Evolutionary conservation across 2,797 vertebrate genomes (phyloP).

Genomic region (Sylvia borin): DNA sequence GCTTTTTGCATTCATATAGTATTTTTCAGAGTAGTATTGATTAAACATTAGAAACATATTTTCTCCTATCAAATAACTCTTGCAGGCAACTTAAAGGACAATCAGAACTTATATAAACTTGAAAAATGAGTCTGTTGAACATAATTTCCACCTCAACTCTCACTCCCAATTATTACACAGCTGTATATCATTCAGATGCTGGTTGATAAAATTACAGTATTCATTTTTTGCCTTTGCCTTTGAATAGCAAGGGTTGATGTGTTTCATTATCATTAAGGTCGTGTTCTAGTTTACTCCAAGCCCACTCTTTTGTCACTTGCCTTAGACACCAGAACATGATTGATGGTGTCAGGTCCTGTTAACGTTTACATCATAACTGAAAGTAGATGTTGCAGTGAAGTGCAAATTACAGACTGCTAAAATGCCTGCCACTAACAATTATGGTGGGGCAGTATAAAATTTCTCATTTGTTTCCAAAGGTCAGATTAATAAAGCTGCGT

Average conservation of each 20-base stretch:
- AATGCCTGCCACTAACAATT: conserved; percentile 81
- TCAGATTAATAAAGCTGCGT: conserved; percentile 84
- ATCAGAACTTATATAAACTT: not conserved
- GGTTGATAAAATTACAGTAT: conserved; percentile 3
- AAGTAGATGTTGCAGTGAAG: conserved; percentile 58
- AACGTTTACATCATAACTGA: conserved; percentile 62
- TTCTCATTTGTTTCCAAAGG: conserved; percentile 81
- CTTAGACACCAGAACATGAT: not conserved
- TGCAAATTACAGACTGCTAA: conserved; percentile 75
- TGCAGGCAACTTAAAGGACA: not conserved
- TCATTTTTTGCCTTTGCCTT: conserved; percentile 17
- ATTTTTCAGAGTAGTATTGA: not conserved
- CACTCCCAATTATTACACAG: not conserved
- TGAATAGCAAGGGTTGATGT: not conserved
- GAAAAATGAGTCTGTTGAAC: not conserved
- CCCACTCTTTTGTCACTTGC: not conserved
- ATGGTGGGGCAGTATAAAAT: conserved; percentile 68
- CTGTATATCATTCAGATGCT: not conserved
- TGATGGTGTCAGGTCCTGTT: conserved; percentile 63
- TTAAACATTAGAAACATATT: not conserved
- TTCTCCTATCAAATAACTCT: not conserved
- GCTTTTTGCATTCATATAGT: not conserved
- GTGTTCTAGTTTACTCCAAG: conserved; percentile 21
- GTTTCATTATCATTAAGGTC: conserved; percentile 50
- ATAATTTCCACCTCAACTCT: not conserved